Conservation (phyloP, 2,888 invertebrate species). For the Busseola fusca region DNA sequence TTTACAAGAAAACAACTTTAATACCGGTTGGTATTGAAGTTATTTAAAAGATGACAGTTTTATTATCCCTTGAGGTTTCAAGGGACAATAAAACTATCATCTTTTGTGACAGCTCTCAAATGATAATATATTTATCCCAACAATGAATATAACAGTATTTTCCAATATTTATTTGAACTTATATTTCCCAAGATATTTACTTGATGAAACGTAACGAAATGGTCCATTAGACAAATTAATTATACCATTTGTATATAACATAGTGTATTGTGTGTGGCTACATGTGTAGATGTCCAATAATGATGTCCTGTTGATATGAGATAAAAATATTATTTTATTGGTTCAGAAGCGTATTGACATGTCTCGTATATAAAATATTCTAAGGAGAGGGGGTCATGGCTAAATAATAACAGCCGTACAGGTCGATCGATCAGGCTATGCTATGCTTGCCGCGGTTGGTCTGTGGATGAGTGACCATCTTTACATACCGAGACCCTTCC, state of each 20-base stretch:
- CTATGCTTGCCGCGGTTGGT: too few species aligned
- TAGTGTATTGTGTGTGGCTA: background rate
- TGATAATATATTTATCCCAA: background rate
- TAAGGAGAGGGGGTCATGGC: too few species aligned
- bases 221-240: constrained; percentile 54
- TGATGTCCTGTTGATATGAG: background rate
- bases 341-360: background rate
- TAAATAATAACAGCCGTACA: too few species aligned
- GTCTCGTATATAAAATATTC: background rate
- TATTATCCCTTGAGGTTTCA: background rate
- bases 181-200: constrained; percentile 26
- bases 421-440: too few species aligned
- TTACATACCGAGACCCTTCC: too few species aligned
- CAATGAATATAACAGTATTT: background rate
- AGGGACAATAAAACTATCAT: background rate
- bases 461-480: too few species aligned
- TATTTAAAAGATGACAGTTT: background rate
- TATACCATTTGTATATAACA: constrained; percentile 21
- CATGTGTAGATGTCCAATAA: background rate
- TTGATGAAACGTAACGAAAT: constrained; percentile 18
- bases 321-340: background rate
- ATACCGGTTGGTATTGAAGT: too few species aligned
- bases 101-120: background rate
- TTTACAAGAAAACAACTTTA: background rate
- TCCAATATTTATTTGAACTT: background rate